A percentile compares a stretch with the other conserved stretches of the same genome.
Evolutionary conservation across 2,888 invertebrate genomes (phyloP).

Genomic region (Nemapogon koenigi): DNA sequence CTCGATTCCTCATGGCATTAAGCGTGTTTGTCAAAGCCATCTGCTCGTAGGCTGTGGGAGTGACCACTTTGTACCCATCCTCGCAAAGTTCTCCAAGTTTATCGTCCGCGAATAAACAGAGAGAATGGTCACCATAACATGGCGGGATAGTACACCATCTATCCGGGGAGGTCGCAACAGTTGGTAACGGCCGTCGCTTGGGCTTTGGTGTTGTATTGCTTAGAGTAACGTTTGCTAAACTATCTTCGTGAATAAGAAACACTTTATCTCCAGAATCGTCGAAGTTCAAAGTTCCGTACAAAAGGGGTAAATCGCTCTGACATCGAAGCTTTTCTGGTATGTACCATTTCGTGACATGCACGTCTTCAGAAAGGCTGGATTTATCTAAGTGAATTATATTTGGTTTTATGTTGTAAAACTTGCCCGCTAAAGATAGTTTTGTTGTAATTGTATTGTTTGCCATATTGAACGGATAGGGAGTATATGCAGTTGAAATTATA

Average conservation of each 20-base stretch:
- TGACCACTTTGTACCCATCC: conserved; percentile 25
- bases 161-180: conserved; percentile 20
- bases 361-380: too few species aligned
- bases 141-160: conserved; percentile 46
- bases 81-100: conserved; percentile 32
- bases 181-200: not conserved
- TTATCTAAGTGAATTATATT: too few species aligned
- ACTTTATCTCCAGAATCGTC: conserved; percentile 23
- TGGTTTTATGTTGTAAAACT: too few species aligned
- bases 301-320: conserved; percentile 38
- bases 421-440: too few species aligned
- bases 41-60: conserved; percentile 30
- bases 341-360: conserved; percentile 41
- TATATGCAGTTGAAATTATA: too few species aligned
- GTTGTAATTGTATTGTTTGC: too few species aligned
- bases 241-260: conserved; percentile 28
- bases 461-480: too few species aligned
- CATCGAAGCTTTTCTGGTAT: conserved; percentile 41
- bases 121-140: conserved; percentile 49
- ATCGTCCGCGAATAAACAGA: conserved; percentile 37
- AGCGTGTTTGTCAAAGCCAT: conserved; percentile 37
- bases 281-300: conserved; percentile 33
- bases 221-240: conserved; percentile 28
- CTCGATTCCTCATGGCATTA: conserved; percentile 47
- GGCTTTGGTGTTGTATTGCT: not conserved